Conservation (phyloP, 37 sponge, comb jelly and placozoan species). For the Petrosia ficiformis region DNA sequence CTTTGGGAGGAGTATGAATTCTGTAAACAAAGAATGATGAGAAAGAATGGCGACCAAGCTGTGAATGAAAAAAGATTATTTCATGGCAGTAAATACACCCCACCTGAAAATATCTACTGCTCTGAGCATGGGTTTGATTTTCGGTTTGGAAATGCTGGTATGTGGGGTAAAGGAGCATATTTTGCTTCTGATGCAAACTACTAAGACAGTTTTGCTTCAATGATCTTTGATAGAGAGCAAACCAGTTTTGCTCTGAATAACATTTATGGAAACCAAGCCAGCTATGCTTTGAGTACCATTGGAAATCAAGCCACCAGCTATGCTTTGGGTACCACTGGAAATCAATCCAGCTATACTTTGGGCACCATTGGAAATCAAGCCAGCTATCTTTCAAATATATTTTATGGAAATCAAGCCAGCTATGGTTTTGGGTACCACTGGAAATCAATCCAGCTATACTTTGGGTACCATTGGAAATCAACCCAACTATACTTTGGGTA, state of each 20-base stretch:
- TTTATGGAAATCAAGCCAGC: slow-evolving; percentile 42
- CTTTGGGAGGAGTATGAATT: slow-evolving; percentile 56
- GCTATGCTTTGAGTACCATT: too few relatives aligned
- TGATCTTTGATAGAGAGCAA: too few relatives aligned
- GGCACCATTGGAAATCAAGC: too few relatives aligned
- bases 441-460: too few relatives aligned
- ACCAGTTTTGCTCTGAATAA: too few relatives aligned
- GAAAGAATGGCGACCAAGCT: slow-evolving; percentile 25
- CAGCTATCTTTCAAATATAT: slow-evolving; percentile 10
- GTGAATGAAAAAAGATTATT: slow-evolving; percentile 56
- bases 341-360: too few relatives aligned
- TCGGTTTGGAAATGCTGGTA: slow-evolving; percentile 32
- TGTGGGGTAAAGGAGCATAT: slow-evolving; percentile 80
- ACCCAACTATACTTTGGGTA: too few relatives aligned
- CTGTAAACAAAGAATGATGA: slow-evolving; percentile 20
- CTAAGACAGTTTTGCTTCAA: slow-evolving; percentile 35
- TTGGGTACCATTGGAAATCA: too few relatives aligned
- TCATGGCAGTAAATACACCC: slow-evolving; percentile 52
- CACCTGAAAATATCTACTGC: slow-evolving; percentile 33
- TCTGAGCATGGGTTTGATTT: slow-evolving; percentile 75
- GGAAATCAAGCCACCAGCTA: too few relatives aligned
- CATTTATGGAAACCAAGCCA: too few relatives aligned
- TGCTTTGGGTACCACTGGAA: too few relatives aligned
- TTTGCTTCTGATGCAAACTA: slow-evolving; percentile 81
- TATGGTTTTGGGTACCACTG: slow-evolving; percentile 31